These are phyloP conservation scores for Euura saliciscinereae DNA, from an alignment of 1,140 invertebrate species.

Conservation along the genomic window DNA sequence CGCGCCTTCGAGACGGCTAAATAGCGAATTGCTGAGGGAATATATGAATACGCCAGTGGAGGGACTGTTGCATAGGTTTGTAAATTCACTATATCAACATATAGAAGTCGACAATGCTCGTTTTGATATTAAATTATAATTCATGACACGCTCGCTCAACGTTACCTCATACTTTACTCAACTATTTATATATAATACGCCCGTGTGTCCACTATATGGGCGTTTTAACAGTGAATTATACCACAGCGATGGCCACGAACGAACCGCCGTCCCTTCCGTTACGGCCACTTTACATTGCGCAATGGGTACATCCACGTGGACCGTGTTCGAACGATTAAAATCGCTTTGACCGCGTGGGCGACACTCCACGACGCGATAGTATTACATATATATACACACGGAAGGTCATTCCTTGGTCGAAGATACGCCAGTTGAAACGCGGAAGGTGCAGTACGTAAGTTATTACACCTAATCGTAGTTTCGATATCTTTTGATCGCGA, in stretches of 20 bases:
- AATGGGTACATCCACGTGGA: too few species aligned
- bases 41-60: not conserved
- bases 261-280: not conserved
- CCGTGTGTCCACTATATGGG: not conserved
- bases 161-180: conserved; percentile 42
- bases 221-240: not conserved
- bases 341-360: too few species aligned
- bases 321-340: too few species aligned
- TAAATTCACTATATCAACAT: not conserved
- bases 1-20: conserved; percentile 11
- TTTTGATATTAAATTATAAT: conserved; percentile 43
- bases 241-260: not conserved
- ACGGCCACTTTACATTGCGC: too few species aligned
- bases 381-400: too few species aligned
- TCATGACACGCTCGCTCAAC: conserved; percentile 36
- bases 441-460: not conserved
- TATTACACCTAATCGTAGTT: not conserved
- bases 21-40: conserved; percentile 5
- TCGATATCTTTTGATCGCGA: conserved; percentile 27
- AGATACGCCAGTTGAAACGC: not conserved
- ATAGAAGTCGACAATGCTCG: conserved; percentile 1
- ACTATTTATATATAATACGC: conserved; percentile 43
- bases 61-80: not conserved
- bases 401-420: too few species aligned
- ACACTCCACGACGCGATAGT: too few species aligned